A percentile compares a stretch with the other conserved stretches of the same genome.
Conservation (phyloP, 2,888 invertebrate species). For the Scelioninae gen. 1 region DNA sequence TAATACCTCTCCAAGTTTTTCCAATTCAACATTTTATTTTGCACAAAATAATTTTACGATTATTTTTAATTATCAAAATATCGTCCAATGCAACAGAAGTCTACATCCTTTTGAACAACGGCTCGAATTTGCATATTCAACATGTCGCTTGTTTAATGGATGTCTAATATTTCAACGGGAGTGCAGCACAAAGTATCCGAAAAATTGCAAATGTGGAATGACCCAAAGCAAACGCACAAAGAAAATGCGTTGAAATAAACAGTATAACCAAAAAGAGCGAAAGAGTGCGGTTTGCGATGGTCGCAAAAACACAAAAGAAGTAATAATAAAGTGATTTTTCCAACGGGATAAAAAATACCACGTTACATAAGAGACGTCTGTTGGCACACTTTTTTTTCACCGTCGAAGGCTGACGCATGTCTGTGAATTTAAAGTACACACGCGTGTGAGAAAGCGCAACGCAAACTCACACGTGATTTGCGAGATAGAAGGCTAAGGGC, state of each 20-base stretch:
- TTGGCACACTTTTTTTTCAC: slow-evolving; percentile 50
- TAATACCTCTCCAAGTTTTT: no score
- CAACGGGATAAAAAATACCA: slow-evolving; percentile 11
- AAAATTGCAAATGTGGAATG: slow-evolving; percentile 54
- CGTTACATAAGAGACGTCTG: slow-evolving; percentile 36
- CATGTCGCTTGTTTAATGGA: slow-evolving; percentile 36
- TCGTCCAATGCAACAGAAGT: slow-evolving; percentile 34
- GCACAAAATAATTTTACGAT: neutral
- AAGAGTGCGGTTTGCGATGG: neutral
- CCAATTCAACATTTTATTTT: neutral
- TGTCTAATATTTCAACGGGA: slow-evolving; percentile 38
- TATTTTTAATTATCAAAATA: no score
- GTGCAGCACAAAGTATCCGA: slow-evolving; percentile 49
- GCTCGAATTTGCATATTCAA: slow-evolving; percentile 57
- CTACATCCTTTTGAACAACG: slow-evolving; percentile 51
- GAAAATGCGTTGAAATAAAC: slow-evolving; percentile 39
- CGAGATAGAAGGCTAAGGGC: slow-evolving; percentile 65
- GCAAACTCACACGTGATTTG: slow-evolving; percentile 54
- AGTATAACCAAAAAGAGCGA: slow-evolving; percentile 14
- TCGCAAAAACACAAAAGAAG: slow-evolving; percentile 15
- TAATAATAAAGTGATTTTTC: slow-evolving; percentile 23
- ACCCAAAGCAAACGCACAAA: slow-evolving; percentile 28
- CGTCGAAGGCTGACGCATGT: slow-evolving; percentile 61
- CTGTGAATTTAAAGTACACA: slow-evolving; percentile 49
- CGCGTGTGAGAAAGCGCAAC: slow-evolving; percentile 50